Conservation (phyloP, 1,140 invertebrate species). For the Drosophila paulistorum region DNA sequence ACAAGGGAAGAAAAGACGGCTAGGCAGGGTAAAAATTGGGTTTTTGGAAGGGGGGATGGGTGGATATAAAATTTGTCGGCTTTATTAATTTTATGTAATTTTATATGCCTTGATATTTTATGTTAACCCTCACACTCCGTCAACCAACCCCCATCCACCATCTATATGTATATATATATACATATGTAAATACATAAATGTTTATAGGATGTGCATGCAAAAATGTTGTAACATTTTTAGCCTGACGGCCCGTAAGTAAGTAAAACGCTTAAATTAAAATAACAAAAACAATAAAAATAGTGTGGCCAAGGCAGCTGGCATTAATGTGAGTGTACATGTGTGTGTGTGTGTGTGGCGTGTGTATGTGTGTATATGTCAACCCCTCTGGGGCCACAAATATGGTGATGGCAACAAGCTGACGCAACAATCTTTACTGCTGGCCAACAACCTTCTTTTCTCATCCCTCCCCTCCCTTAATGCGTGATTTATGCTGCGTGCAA, state of each 20-base stretch:
- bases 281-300: constrained; percentile 77
- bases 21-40: no score
- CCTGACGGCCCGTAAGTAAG: constrained; percentile 56
- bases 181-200: not conserved
- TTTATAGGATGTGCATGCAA: constrained; percentile 16
- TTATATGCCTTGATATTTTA: constrained; percentile 46
- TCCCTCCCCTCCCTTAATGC: constrained; percentile 37
- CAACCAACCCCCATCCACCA: no score
- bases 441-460: not conserved
- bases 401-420: constrained; percentile 66
- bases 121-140: not conserved
- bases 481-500: constrained; percentile 75
- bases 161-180: not conserved
- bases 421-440: constrained; percentile 23
- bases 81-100: constrained; percentile 45
- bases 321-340: constrained; percentile 67
- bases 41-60: no score
- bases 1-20: not conserved
- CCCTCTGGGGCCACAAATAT: constrained; percentile 45
- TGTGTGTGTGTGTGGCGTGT: no score
- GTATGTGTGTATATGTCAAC: constrained; percentile 39
- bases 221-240: constrained; percentile 45
- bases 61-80: constrained; percentile 29
- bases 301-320: constrained; percentile 71
- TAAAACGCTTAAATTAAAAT: constrained; percentile 78